Evolutionary conservation across 2,888 invertebrate genomes (phyloP).

Genomic region (Tetheella fluctuosa): DNA sequence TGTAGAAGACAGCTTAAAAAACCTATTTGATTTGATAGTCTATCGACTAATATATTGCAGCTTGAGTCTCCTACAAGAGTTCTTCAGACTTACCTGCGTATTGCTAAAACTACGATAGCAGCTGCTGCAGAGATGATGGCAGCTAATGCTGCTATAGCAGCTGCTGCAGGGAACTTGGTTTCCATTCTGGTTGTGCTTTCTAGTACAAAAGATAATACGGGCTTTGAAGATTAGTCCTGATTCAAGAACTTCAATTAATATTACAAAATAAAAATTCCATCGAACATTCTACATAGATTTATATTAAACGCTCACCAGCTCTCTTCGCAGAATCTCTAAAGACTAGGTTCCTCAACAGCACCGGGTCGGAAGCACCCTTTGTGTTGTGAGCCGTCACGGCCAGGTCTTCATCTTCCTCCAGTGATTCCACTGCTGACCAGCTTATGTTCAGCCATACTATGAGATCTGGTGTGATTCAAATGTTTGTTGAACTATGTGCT

Average conservation of each 20-base stretch:
- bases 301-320: constrained; percentile 61
- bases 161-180: constrained; percentile 67
- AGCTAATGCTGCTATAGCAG: constrained; percentile 66
- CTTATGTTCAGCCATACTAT: constrained; percentile 73
- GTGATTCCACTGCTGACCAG: constrained; percentile 60
- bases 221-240: not conserved
- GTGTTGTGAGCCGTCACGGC: constrained; percentile 71
- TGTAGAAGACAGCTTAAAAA: too few species aligned
- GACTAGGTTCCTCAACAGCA: constrained; percentile 64
- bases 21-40: too few species aligned
- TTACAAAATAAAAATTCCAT: too few species aligned
- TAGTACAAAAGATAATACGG: constrained; percentile 26
- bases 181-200: constrained; percentile 64
- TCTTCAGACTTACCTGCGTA: constrained; percentile 51
- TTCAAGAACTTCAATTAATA: too few species aligned
- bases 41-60: too few species aligned
- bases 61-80: too few species aligned
- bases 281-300: too few species aligned
- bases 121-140: constrained; percentile 64
- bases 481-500: too few species aligned
- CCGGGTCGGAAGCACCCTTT: constrained; percentile 73
- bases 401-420: constrained; percentile 64
- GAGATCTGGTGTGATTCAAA: constrained; percentile 46
- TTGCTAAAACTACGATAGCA: constrained; percentile 57
- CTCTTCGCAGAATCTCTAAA: constrained; percentile 70